Conservation (phyloP, 2,797 vertebrate genomes). For the Hephaestus fuliginosus region DNA sequence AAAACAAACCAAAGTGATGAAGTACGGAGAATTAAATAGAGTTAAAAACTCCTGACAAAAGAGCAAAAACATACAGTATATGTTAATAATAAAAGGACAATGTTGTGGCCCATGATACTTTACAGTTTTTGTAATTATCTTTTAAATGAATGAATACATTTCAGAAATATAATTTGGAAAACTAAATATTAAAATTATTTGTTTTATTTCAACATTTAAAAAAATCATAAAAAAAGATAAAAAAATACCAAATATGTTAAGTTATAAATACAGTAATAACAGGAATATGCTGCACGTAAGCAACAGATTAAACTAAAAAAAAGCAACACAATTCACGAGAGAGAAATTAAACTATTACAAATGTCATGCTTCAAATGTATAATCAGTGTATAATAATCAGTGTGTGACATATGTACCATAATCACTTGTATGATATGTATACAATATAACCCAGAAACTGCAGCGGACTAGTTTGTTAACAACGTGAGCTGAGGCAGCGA, state of each 20-base stretch:
- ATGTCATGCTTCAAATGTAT: not conserved
- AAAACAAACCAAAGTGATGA: not conserved
- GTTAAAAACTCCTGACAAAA: not conserved
- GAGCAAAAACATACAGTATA: not conserved
- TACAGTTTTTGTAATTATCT: not conserved
- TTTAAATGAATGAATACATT: not conserved
- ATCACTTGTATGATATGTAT: too few relatives aligned
- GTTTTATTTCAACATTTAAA: not conserved
- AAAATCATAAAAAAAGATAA: not conserved
- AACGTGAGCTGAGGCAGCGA: constrained; percentile 27
- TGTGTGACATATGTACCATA: too few relatives aligned
- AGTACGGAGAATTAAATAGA: not conserved
- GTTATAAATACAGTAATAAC: not conserved
- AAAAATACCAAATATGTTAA: not conserved
- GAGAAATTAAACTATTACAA: constrained; percentile 8
- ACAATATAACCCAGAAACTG: not conserved
- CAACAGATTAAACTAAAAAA: not conserved
- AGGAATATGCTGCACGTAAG: not conserved
- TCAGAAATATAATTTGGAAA: not conserved
- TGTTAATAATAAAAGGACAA: not conserved
- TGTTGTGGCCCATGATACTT: not conserved
- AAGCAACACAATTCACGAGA: not conserved
- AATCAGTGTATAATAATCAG: not conserved
- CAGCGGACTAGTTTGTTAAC: constrained; percentile 4
- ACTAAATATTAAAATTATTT: not conserved